Evolutionary conservation across 2,888 invertebrate species (phyloP).

Genomic region (Leptinotarsa peninsularis): DNA sequence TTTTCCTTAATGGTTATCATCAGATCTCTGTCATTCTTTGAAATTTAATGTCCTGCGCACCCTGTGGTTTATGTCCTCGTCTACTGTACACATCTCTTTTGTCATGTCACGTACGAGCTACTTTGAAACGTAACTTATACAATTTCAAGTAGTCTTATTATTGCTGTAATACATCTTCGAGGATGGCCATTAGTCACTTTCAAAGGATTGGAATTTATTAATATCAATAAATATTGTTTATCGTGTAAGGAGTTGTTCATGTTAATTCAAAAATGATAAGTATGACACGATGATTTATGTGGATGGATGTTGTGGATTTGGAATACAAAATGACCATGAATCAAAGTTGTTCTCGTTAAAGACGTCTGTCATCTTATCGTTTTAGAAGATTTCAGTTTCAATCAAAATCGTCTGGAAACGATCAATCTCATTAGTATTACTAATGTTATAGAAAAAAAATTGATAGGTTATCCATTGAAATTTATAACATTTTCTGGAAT

Average conservation of each 20-base stretch:
- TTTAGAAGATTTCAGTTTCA: background rate
- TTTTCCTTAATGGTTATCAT: conserved; percentile 31
- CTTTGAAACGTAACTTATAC: conserved; percentile 31
- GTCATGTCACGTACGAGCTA: conserved; percentile 45
- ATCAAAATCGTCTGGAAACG: background rate
- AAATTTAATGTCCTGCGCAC: conserved; percentile 31
- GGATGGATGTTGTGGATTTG: background rate
- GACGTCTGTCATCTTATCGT: conserved; percentile 1
- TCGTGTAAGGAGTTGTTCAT: conserved; percentile 32
- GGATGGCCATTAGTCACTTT: conserved; percentile 39
- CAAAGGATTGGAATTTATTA: conserved; percentile 37
- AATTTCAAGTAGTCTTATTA: conserved; percentile 33
- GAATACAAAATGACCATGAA: background rate
- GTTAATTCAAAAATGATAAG: conserved; percentile 25
- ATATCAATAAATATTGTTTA: conserved; percentile 39
- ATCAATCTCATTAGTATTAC: too few species aligned
- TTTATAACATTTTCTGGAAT: too few species aligned
- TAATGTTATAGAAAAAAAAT: too few species aligned
- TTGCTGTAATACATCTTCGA: conserved; percentile 32
- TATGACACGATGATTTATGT: conserved; percentile 26
- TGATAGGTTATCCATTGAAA: too few species aligned
- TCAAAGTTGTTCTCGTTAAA: background rate
- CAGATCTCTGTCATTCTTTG: conserved; percentile 25
- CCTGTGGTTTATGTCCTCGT: conserved; percentile 44
- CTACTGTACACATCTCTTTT: conserved; percentile 47